Conservation (phyloP, 1,140 invertebrate genomes). For the Cotesia glomerata region DNA sequence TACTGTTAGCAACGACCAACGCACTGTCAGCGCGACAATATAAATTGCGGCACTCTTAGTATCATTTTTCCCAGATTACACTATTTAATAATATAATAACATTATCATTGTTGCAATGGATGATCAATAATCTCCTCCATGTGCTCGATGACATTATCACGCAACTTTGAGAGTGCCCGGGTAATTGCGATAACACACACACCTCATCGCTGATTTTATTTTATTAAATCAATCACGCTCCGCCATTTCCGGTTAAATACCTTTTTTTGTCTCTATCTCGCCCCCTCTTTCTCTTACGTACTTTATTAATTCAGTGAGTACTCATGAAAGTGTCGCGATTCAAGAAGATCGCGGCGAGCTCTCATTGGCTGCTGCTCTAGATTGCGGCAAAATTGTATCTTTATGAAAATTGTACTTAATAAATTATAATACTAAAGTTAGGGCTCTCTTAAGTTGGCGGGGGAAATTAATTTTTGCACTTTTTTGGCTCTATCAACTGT, state of each 20-base stretch:
- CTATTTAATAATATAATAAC: background rate
- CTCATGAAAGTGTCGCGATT: too few relatives aligned
- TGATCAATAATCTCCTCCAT: background rate
- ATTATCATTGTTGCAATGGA: background rate
- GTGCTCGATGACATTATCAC: slow-evolving; percentile 9
- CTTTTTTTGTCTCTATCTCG: slow-evolving; percentile 1
- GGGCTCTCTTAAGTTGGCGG: too few relatives aligned
- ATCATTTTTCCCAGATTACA: too few relatives aligned
- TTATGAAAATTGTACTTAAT: too few relatives aligned
- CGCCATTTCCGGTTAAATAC: slow-evolving; percentile 16
- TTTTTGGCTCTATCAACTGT: too few relatives aligned
- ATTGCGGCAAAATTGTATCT: too few relatives aligned
- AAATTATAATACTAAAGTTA: too few relatives aligned
- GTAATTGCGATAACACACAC: background rate
- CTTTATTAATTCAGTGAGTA: too few relatives aligned
- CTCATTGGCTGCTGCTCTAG: too few relatives aligned
- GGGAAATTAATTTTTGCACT: too few relatives aligned
- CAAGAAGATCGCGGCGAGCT: too few relatives aligned
- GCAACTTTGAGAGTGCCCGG: background rate
- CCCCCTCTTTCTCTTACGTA: too few relatives aligned
- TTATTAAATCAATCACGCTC: slow-evolving; percentile 18
- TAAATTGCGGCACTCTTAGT: background rate
- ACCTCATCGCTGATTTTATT: background rate
- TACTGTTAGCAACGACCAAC: background rate
- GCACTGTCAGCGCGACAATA: slow-evolving; percentile 4